A percentile compares a stretch with the other conserved stretches of the same genome.
phyloP scores from a whole-genome alignment of 2,888 invertebrate species.

The Trichogramma evanescens region DNA sequence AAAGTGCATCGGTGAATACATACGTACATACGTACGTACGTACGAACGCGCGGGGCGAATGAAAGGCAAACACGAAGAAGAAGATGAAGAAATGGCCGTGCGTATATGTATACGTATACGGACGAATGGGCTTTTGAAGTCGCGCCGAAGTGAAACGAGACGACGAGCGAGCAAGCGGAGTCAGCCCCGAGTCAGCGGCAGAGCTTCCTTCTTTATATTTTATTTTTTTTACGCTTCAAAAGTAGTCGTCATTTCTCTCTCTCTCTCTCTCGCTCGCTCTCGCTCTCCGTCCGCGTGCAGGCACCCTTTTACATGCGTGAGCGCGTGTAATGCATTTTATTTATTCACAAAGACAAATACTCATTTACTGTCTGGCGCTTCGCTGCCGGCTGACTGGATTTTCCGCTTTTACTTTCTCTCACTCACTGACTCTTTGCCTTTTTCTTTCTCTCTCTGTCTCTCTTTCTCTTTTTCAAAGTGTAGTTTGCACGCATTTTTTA shows the following conservation, averaged over 20 bases:
- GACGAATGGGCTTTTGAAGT: conserved; percentile 12
- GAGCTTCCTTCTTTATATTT: not conserved
- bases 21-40: not conserved
- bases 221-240: not conserved
- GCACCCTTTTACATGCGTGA: conserved; percentile 4
- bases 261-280: not conserved
- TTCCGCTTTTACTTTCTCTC: conserved; percentile 7
- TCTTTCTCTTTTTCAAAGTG: too few relatives aligned
- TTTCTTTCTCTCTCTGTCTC: not conserved
- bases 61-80: conserved; percentile 18
- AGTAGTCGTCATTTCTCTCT: conserved; percentile 4
- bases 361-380: conserved; percentile 32
- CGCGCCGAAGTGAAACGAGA: not conserved
- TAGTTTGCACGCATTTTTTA: too few relatives aligned
- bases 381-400: not conserved
- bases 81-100: conserved; percentile 6
- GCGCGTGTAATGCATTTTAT: conserved; percentile 43
- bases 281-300: conserved; percentile 1
- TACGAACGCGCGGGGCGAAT: conserved; percentile 8
- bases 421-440: conserved; percentile 6
- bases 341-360: conserved; percentile 48
- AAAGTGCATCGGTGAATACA: conserved; percentile 18
- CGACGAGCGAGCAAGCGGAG: not conserved
- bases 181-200: conserved; percentile 5
- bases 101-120: too few relatives aligned